phyloP scores from a whole-genome alignment of 2,113 vertebrate genomes.

The Tamias sibiricus region DNA sequence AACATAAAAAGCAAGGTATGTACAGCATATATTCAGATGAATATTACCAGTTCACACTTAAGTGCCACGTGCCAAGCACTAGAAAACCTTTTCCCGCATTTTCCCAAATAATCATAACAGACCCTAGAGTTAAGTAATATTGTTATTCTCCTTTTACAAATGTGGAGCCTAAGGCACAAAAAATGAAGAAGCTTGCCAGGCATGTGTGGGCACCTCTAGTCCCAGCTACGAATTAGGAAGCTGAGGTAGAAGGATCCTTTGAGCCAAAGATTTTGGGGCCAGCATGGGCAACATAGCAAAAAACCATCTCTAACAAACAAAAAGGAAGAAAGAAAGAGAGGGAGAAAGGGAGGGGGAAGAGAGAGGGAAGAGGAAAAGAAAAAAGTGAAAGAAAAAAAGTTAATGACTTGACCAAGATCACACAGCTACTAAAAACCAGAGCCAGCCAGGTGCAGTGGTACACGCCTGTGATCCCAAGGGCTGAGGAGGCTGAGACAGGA shows the following conservation, averaged over 20 bases:
- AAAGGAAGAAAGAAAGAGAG: neutral
- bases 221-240: neutral
- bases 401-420: neutral
- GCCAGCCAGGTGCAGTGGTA: neutral
- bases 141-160: constrained; percentile 53
- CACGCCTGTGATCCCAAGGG: too few relatives aligned
- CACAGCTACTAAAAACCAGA: neutral
- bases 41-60: constrained; percentile 20
- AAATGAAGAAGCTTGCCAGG: constrained; percentile 16
- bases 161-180: constrained; percentile 9
- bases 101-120: constrained; percentile 15
- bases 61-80: neutral
- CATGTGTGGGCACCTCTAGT: neutral
- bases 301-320: neutral
- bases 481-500: too few relatives aligned
- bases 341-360: neutral
- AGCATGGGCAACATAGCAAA: neutral
- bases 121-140: constrained; percentile 46
- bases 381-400: neutral
- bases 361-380: neutral
- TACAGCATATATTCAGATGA: constrained; percentile 39
- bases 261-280: neutral
- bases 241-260: neutral
- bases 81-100: neutral
- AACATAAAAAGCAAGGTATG: neutral